Evolutionary conservation across 2,113 vertebrate genomes (phyloP), one percentile per base, ranked within the genome.

Genomic region (Hoplias malabaricus): DNA sequence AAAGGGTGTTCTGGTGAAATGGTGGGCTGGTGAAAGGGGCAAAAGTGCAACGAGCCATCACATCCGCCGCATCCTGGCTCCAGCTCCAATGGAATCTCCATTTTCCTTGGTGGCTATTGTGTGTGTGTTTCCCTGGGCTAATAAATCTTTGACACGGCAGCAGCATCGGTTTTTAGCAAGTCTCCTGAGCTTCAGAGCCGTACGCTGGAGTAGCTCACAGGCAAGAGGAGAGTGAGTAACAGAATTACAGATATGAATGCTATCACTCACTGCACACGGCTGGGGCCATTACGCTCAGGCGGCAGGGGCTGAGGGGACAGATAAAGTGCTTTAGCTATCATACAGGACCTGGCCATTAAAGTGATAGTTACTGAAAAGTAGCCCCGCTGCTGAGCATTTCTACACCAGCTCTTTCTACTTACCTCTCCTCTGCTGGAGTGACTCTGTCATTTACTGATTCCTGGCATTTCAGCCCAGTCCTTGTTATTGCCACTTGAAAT

Each of bases 201-300:
- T 3, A 27, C 38, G 33, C 48, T 46, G 19, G 50, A 34, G 42
- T 9, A 34, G 33, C 53, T 65, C 40, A 40, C 46, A 29, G 11
- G 29, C 31, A 50, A 73, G 23, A 42, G 62, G 42, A 73, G 67
- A 42, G 34, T 63, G 69, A 67, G 73, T 82, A 81, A 83, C 69
- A 79, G 77, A 61, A 80, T 86, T 84, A 84, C 34, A 61, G 62
- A 84, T 74, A 82, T 84, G 80, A 87, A 86, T 81, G 68, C 63
- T 61, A 84, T 88, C 84, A 83, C 43, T 84, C 16, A 31, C 34
- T 25, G 4, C 48, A 46, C 42, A 75, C 57, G 69, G 83, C 77
- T 63, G 56, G 34, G 5, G 31, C 63, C 6, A 29, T 73, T 76
- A 62, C 42, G 21, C 2, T 25, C 62, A 73, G 27, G 13, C 56